These are phyloP conservation scores for Silurus lanzhouensis DNA, from an alignment of 2,797 vertebrate genomes.

Conservation along the genomic window DNA sequence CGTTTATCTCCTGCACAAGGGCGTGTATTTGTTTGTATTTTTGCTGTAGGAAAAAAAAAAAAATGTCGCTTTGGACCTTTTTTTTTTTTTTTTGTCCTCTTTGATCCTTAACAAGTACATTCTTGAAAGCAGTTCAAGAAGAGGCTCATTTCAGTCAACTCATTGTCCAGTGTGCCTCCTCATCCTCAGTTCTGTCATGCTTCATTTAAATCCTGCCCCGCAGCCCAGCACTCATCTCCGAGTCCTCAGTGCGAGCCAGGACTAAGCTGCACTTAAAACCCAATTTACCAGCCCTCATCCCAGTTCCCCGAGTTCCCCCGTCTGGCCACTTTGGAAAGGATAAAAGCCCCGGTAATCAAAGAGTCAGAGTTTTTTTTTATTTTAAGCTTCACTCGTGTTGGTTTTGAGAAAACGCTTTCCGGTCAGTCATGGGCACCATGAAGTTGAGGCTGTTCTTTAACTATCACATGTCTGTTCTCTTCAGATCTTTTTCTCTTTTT, in stretches of 20 bases:
- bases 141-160: slow-evolving; percentile 39
- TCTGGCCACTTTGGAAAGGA: slow-evolving; percentile 28
- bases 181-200: slow-evolving; percentile 54
- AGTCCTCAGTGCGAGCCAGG: slow-evolving; percentile 21
- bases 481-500: not conserved
- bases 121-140: slow-evolving; percentile 23
- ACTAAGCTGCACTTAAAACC: slow-evolving; percentile 45
- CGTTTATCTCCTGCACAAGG: slow-evolving; percentile 8
- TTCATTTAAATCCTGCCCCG: slow-evolving; percentile 45
- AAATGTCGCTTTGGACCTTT: not conserved
- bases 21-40: not conserved
- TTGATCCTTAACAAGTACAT: slow-evolving; percentile 32
- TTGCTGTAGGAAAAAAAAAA: not conserved
- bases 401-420: slow-evolving; percentile 39
- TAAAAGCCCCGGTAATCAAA: slow-evolving; percentile 38
- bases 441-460: not conserved
- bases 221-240: slow-evolving; percentile 22
- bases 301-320: slow-evolving; percentile 39
- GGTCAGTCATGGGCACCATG: not conserved
- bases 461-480: slow-evolving; percentile 12
- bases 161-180: slow-evolving; percentile 47
- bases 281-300: slow-evolving; percentile 37
- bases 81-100: slow-evolving; percentile 11
- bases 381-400: slow-evolving; percentile 41
- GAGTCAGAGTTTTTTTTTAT: slow-evolving; percentile 22